Evolutionary conservation across 2,797 vertebrate genomes (phyloP).

Genomic region (Sphenopsis melanotis): DNA sequence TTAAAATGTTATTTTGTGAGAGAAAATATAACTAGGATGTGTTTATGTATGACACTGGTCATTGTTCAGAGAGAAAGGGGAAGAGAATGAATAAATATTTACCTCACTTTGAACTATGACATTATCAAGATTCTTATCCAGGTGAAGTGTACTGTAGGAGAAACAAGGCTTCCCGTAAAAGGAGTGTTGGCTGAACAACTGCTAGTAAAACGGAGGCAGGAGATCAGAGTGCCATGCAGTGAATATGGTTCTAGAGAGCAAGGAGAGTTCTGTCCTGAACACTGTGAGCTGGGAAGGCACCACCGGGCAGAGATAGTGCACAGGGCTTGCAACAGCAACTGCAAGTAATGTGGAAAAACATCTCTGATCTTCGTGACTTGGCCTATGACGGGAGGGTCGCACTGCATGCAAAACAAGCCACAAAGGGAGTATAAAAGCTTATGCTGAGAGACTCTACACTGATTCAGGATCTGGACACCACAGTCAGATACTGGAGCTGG

Average conservation of each 20-base stretch:
- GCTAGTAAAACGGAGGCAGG: background rate
- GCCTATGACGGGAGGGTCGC: background rate
- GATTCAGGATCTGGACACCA: too few species aligned
- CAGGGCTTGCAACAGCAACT: background rate
- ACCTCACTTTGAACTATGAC: background rate
- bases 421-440: background rate
- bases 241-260: background rate
- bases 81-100: background rate
- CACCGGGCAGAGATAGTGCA: background rate
- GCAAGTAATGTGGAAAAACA: background rate
- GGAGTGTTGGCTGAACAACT: background rate
- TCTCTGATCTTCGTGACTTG: fast-evolving
- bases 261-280: background rate
- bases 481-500: background rate
- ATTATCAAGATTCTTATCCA: background rate
- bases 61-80: background rate
- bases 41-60: background rate
- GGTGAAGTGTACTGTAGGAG: background rate
- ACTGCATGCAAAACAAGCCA: background rate
- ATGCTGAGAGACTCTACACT: background rate
- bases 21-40: background rate
- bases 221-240: background rate
- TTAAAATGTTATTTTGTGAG: background rate
- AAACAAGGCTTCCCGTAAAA: background rate
- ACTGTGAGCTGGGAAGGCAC: background rate